Base-by-base conservation (phyloP, 1,140 invertebrate species). In the Drosophila yakuba region DNA sequence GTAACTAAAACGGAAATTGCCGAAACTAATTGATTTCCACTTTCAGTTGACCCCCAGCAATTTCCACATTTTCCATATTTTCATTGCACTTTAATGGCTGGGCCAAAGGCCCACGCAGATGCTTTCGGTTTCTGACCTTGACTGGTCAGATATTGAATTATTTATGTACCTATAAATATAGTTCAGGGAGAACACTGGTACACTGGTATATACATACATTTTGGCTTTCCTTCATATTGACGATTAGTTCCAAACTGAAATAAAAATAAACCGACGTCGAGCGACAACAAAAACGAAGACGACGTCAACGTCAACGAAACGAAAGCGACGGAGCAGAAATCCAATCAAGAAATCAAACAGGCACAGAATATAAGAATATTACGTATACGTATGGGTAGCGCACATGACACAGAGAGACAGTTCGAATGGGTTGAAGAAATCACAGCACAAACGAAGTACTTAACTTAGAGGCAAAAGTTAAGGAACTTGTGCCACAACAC, bases 141-240 rank as follows among this genome's bases (percentile, higher is more conserved):
- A 79, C 78, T 85, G 76, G 64, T 56, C 76, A 85, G 82, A 67
- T 61, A 71, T 71, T 77, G 64, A 69, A 82, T 72, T 79, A 80
- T 82, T 88, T 88, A 75, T 85, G 69, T 85, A 59, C 61, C 74
- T 78, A 85, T 78, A 85, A 82, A 85, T 88, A 85, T 85, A 85
- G 82, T 85, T 85, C 82, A 88, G 82, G 82, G 83, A 62, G 59
- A 78, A 63, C 58, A 54, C 38, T 28, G n/a, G 52, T 25, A 7
- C 6, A 28, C 6, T 28, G 6, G 6, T 28, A 32, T 61, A 68
- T 61, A 60, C 60, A 66, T 75, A 66, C 58, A 67, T 71, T 69
- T 80, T 66, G 57, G 52, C 54, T 75, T 84, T 80, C 69, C 80
- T 78, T 84, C 80, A 84, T 85, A 72, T 83, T 76, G 79, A 76